phyloP scores from a whole-genome alignment of 2,888 invertebrate species.

The Sphaeridia pumilis region DNA sequence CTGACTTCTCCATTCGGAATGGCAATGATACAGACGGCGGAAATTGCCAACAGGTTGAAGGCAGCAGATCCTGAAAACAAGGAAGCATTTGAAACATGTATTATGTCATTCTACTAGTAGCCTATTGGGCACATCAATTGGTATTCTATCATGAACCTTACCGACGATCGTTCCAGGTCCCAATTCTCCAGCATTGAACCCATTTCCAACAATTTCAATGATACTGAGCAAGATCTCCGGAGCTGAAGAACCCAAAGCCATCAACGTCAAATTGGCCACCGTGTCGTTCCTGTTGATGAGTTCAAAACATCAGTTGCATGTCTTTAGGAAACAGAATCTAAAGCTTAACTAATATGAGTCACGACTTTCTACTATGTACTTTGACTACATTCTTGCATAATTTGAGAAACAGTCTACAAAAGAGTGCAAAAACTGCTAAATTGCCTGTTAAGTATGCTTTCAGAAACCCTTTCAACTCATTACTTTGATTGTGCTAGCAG shows the following conservation, averaged over 20 bases:
- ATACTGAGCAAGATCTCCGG: conserved; percentile 47
- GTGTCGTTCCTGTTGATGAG: conserved; percentile 50
- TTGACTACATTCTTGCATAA: no score
- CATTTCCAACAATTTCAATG: conserved; percentile 44
- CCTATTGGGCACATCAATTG: neutral
- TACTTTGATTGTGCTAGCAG: no score
- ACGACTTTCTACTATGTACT: no score
- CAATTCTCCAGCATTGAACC: conserved; percentile 42
- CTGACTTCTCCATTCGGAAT: conserved; percentile 42
- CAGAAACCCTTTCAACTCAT: no score
- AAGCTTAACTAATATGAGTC: no score
- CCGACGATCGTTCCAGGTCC: conserved; percentile 49
- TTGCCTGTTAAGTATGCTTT: no score
- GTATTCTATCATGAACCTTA: no score
- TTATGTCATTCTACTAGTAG: neutral
- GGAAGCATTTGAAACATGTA: neutral
- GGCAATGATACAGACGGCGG: conserved; percentile 45
- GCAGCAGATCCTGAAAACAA: conserved; percentile 51
- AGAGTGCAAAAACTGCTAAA: no score
- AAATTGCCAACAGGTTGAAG: conserved; percentile 47
- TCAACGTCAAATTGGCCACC: conserved; percentile 48
- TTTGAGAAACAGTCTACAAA: no score
- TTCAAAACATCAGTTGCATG: no score
- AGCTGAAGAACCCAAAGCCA: conserved; percentile 48
- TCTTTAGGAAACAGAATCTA: no score